Base-by-base conservation (phyloP, 2,888 invertebrate species). In the Coremacera marginata region DNA sequence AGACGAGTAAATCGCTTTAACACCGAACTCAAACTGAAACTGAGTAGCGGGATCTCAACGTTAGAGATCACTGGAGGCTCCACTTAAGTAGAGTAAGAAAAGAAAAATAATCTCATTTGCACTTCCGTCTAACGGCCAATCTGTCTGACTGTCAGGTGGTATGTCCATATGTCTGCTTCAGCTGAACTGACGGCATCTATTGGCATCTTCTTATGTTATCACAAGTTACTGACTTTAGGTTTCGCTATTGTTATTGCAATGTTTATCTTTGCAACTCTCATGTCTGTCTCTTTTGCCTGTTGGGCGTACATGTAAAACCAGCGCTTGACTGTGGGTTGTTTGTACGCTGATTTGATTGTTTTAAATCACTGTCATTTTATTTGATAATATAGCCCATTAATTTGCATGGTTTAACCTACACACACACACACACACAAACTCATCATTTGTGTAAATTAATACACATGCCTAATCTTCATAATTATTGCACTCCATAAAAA, bases 1-100 rank as follows among this genome's bases (percentile, higher is more conserved):
- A 65, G 67, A 72, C 77, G 34, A 73, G 77, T 49, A 67, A 67
- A 77, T 37, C 68, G 51, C 19, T 8, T 31, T 27, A 60, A 55
- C 51, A 65, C 57, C 44, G 49, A 34, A 72, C 27, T 63, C 72
- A 31, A 25, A 77, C 77, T 77, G 72, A 77, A n/a, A 19, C 49
- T 55, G 37, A 44, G 27, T 25, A 27, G 31, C 51, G 67, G 27
- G n/a, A 65, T 62, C 51, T 25, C 14, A 55, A 44, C n/a, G 51
- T 31, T n/a, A 44, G n/a, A 55, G 55, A 70, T 74, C 51, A 16
- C 51, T 65, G 34, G 9, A 34, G 11, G 11, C 68, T 60, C 60
- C 72, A 68, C 22, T 73, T 72, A 71, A 71, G 71, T 34, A 67
- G 49, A 62, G 27, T 27, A 70, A 70, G 55, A 63, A 19, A 51